Conservation (phyloP, 2,113 vertebrate species). For the Struthio camelus region DNA sequence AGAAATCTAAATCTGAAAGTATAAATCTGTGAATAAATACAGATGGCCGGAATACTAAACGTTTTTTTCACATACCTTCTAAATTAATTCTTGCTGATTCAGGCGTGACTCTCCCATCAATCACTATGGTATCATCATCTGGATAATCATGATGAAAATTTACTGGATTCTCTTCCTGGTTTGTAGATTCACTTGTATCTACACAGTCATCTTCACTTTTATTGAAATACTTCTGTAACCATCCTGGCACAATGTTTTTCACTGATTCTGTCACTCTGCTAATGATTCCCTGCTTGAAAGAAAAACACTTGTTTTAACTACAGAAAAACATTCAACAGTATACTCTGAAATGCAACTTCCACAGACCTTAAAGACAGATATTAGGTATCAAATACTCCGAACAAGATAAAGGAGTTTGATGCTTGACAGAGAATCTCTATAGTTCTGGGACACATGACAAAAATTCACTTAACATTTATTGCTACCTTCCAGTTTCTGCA, state of each 20-base stretch:
- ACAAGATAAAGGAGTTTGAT: neutral
- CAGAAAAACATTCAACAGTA: neutral
- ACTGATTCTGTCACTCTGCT: conserved; percentile 94
- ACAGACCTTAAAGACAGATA: neutral
- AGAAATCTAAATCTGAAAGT: neutral
- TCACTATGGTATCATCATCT: conserved; percentile 71
- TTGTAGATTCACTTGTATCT: conserved; percentile 61
- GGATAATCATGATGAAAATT: conserved; percentile 72
- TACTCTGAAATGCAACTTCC: neutral
- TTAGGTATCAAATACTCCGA: neutral
- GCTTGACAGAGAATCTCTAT: neutral
- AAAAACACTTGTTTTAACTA: neutral
- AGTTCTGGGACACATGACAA: neutral
- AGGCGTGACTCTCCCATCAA: conserved; percentile 83
- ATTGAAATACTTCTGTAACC: conserved; percentile 95
- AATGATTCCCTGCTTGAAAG: conserved; percentile 86
- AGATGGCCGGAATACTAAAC: conserved; percentile 42
- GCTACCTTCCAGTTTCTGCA: neutral
- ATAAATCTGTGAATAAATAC: conserved; percentile 40
- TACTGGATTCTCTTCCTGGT: conserved; percentile 71
- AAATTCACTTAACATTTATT: neutral
- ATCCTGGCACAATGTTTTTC: conserved; percentile 95
- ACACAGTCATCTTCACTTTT: conserved; percentile 81
- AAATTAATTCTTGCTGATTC: conserved; percentile 86
- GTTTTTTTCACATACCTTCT: conserved; percentile 75